These are phyloP conservation scores for Julus scanicus DNA, from an alignment of 2,888 invertebrate species.

Conservation along the genomic window DNA sequence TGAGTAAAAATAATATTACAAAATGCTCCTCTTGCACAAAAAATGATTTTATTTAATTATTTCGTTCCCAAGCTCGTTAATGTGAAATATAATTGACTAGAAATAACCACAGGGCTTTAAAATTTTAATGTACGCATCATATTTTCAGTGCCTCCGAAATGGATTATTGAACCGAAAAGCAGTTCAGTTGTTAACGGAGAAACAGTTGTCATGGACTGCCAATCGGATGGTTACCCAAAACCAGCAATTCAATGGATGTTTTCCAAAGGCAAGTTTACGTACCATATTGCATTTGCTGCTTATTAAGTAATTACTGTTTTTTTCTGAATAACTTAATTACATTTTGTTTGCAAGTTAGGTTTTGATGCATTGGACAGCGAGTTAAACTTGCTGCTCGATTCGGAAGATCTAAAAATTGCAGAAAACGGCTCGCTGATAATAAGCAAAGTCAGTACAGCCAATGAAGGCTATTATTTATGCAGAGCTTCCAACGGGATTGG, in stretches of 20 bases:
- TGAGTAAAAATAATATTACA: not conserved
- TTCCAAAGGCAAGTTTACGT: conserved; percentile 41
- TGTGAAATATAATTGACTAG: not conserved
- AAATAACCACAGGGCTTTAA: not conserved
- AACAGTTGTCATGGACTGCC: conserved; percentile 51
- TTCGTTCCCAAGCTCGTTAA: not conserved
- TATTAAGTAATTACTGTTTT: not conserved
- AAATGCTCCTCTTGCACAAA: conserved; percentile 10
- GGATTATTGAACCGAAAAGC: conserved; percentile 51
- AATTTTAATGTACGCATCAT: not conserved
- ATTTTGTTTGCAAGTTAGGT: not conserved
- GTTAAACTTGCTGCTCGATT: not conserved
- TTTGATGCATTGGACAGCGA: conserved; percentile 10
- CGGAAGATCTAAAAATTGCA: not conserved
- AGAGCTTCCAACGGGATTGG: conserved; percentile 58
- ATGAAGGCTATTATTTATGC: conserved; percentile 58
- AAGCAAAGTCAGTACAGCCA: conserved; percentile 28
- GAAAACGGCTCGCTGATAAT: conserved; percentile 56
- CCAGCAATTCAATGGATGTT: conserved; percentile 52
- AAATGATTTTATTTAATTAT: not conserved
- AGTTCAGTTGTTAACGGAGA: conserved; percentile 49
- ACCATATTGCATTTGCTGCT: not conserved
- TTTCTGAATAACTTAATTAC: not conserved
- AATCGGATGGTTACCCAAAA: conserved; percentile 54
- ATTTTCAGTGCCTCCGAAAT: conserved; percentile 55